Conservation (phyloP, 2,113 vertebrate genomes). For the Poeciliopsis prolifica region DNA sequence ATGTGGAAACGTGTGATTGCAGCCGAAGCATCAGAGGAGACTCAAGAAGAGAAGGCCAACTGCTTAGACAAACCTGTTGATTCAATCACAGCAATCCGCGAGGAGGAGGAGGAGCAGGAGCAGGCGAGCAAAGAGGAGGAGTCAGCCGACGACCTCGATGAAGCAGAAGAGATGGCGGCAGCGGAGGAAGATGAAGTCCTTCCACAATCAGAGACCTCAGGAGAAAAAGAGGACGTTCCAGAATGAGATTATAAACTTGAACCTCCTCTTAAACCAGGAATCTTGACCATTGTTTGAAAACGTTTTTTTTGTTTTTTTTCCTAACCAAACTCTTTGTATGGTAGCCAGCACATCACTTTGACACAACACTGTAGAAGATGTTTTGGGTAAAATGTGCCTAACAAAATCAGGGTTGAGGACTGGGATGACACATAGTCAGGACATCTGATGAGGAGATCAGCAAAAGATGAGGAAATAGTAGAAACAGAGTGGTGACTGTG, state of each 20-base stretch:
- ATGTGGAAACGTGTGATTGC: constrained; percentile 95
- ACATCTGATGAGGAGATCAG: constrained; percentile 24
- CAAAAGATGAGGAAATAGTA: constrained; percentile 17
- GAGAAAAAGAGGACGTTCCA: constrained; percentile 64
- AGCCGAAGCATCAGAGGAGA: constrained; percentile 75
- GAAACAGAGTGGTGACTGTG: constrained; percentile 14
- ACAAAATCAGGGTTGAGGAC: constrained; percentile 73
- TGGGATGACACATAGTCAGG: constrained; percentile 33
- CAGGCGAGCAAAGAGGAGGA: constrained; percentile 72
- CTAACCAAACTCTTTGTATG: constrained; percentile 83
- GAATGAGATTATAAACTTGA: constrained; percentile 61
- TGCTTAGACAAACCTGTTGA: constrained; percentile 77
- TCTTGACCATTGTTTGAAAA: constrained; percentile 60
- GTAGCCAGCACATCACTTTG: constrained; percentile 96
- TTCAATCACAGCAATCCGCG: constrained; percentile 89
- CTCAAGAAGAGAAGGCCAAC: constrained; percentile 74
- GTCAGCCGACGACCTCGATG: constrained; percentile 58
- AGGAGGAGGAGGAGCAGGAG: constrained; percentile 89
- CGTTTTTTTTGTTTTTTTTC: constrained; percentile 61
- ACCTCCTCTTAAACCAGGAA: constrained; percentile 63
- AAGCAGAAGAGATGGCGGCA: constrained; percentile 78
- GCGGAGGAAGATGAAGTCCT: constrained; percentile 61
- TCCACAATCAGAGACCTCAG: constrained; percentile 66
- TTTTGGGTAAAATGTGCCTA: constrained; percentile 85
- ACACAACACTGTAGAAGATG: constrained; percentile 99